phyloP scores from a whole-genome alignment of 1,140 invertebrate species.

The Prorops nasuta region DNA sequence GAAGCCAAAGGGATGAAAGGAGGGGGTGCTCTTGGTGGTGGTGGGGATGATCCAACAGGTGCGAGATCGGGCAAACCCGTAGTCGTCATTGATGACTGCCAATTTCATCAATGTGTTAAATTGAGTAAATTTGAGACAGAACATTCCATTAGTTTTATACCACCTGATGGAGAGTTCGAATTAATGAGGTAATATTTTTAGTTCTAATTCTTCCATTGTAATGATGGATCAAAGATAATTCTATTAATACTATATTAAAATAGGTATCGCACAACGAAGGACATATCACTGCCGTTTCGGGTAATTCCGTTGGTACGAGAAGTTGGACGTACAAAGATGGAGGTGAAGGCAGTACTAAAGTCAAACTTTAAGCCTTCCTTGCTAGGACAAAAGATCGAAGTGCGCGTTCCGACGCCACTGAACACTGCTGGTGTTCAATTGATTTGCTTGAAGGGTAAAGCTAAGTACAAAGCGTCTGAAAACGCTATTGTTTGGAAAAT shows the following conservation, averaged over 20 bases:
- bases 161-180: constrained; percentile 99
- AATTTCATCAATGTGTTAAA: constrained; percentile 99
- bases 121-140: constrained; percentile 99
- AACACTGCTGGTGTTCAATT: constrained; percentile 99
- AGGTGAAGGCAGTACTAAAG: constrained; percentile 98
- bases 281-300: constrained; percentile 98
- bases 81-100: constrained; percentile 99
- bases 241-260: neutral
- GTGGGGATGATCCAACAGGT: constrained; percentile 78
- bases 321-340: constrained; percentile 98
- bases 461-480: constrained; percentile 99
- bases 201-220: constrained; percentile 1
- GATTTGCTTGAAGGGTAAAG: constrained; percentile 98
- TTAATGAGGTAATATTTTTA: constrained; percentile 82
- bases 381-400: constrained; percentile 98
- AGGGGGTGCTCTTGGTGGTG: constrained; percentile 62
- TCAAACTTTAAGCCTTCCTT: constrained; percentile 99
- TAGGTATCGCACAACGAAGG: constrained; percentile 99
- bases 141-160: constrained; percentile 99
- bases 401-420: constrained; percentile 96
- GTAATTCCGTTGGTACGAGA: constrained; percentile 98
- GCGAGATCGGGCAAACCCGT: constrained; percentile 88
- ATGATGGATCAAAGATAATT: neutral
- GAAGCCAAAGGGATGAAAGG: constrained; percentile 89
- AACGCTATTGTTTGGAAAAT: constrained; percentile 99